Conservation (phyloP, 2,888 invertebrate genomes). For the Melieria crassipennis region DNA sequence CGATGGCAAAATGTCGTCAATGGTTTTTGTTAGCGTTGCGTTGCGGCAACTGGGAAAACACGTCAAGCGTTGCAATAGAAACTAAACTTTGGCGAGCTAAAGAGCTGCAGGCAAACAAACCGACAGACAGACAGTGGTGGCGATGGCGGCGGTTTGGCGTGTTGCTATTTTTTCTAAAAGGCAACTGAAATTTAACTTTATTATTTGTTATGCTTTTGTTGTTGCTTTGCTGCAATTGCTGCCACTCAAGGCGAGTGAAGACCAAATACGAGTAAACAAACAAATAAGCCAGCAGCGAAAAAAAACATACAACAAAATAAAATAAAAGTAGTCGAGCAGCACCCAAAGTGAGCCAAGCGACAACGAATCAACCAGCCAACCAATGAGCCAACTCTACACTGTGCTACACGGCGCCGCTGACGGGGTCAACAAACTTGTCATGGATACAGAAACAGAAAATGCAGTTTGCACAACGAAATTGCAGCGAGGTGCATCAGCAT, state of each 20-base stretch:
- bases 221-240: neutral
- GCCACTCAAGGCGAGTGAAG: conserved; percentile 17
- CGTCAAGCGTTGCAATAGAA: too few relatives aligned
- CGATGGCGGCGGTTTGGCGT: too few relatives aligned
- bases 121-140: too few relatives aligned
- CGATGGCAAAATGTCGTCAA: too few relatives aligned
- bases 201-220: neutral
- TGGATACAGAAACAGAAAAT: conserved; percentile 41
- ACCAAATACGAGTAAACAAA: neutral
- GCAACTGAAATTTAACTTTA: neutral
- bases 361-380: conserved; percentile 2
- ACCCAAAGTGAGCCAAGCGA: neutral
- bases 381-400: neutral
- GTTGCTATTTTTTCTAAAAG: neutral
- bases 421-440: conserved; percentile 49
- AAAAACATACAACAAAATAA: neutral
- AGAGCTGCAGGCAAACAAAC: too few relatives aligned
- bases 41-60: too few relatives aligned
- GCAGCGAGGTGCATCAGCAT: neutral
- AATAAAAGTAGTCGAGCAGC: conserved; percentile 12
- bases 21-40: too few relatives aligned
- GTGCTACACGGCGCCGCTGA: neutral
- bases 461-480: conserved; percentile 24
- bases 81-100: too few relatives aligned
- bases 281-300: neutral